Conservation (phyloP, 2,888 invertebrate genomes). For the Stenodera caucasica region DNA sequence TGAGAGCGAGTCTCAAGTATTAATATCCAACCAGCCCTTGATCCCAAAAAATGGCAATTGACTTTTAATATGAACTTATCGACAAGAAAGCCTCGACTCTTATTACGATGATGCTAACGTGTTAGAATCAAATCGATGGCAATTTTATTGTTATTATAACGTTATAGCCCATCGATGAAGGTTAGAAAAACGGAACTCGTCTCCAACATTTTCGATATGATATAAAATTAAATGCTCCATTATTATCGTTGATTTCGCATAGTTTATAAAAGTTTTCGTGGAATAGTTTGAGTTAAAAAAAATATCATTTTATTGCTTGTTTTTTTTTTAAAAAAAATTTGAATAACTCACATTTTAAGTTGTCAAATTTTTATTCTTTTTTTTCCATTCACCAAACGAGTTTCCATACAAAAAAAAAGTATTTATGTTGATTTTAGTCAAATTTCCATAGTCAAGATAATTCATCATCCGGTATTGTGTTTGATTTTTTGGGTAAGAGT, state of each 20-base stretch:
- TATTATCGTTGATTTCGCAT: background rate
- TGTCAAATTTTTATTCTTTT: background rate
- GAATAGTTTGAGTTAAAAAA: background rate
- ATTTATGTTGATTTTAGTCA: background rate
- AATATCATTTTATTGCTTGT: background rate
- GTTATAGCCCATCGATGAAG: background rate
- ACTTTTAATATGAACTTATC: background rate
- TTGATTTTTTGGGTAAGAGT: background rate
- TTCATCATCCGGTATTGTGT: conserved; percentile 11
- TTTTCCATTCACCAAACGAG: background rate
- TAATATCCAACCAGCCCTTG: background rate
- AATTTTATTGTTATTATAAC: background rate
- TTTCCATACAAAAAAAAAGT: background rate
- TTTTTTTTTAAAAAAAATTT: background rate
- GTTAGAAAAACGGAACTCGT: background rate
- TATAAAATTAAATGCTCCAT: background rate
- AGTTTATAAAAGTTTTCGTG: background rate
- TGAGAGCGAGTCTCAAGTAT: background rate
- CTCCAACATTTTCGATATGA: background rate
- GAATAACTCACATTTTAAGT: background rate
- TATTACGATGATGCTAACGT: background rate
- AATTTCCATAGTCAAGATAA: conserved; percentile 1
- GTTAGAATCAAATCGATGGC: background rate
- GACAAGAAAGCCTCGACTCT: background rate
- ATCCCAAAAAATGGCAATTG: background rate